A percentile compares a stretch with the other conserved stretches of the same genome.
phyloP scores from a whole-genome alignment of 2,888 invertebrate species.

The Parnassius mnemosyne region DNA sequence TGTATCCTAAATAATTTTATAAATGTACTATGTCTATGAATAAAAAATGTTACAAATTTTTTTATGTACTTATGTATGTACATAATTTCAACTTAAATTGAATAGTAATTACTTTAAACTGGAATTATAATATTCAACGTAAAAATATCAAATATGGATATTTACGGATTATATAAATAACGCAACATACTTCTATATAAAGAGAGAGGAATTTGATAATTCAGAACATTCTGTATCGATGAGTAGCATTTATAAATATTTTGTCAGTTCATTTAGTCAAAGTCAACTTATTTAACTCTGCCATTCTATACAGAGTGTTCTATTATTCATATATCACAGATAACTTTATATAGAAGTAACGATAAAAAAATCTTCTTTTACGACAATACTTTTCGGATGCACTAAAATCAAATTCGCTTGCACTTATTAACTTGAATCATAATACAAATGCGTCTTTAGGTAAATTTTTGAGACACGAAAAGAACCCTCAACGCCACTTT shows the following conservation, averaged over 20 bases:
- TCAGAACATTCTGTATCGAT: conserved; percentile 13
- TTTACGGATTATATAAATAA: conserved; percentile 1
- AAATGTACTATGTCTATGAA: neutral
- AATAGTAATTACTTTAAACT: conserved; percentile 1
- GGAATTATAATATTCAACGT: neutral
- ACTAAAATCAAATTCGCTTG: conserved; percentile 4
- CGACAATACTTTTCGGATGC: neutral
- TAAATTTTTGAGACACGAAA: conserved; percentile 2
- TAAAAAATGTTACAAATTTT: neutral
- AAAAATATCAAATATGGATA: neutral
- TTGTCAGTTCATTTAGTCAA: neutral
- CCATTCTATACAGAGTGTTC: conserved; percentile 6
- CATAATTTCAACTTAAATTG: conserved; percentile 7
- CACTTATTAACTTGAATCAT: conserved; percentile 3
- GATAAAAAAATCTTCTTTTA: neutral
- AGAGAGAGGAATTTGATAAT: conserved; percentile 9
- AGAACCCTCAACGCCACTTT: conserved; percentile 1
- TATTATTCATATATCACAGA: conserved; percentile 19
- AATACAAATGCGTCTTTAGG: neutral
- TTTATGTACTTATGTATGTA: conserved; percentile 13
- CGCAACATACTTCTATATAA: conserved; percentile 13
- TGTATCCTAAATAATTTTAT: neutral
- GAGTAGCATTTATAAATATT: neutral
- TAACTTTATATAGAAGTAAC: conserved; percentile 15
- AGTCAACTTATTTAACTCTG: neutral